Evolutionary conservation across 2,797 vertebrate genomes (phyloP), one percentile per base, ranked within the genome.

Genomic region (Lerista edwardsae): DNA sequence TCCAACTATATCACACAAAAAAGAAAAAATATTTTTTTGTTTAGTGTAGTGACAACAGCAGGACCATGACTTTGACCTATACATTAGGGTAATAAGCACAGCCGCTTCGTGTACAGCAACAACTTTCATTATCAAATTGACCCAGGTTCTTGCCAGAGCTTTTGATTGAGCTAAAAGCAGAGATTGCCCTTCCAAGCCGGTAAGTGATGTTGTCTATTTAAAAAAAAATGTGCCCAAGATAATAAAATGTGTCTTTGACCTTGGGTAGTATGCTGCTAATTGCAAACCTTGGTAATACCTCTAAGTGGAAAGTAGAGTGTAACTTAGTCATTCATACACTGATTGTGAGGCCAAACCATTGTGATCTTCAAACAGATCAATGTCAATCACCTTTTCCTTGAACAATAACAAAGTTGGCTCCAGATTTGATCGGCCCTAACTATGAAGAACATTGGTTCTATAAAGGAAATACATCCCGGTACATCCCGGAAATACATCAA

Each of bases 51-150:
- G 51, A 83, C 27, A 68, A 68, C 12, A 41, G 36, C 64, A 83
- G 62, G 64, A 27, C 25, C 34, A 41, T 67, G 73, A 83, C 34
- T 67, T 27, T 76, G 73, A 74, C 57, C 71, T 17, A 44, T 65
- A 76, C 47, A 76, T 76, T 83, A 83, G 61, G 41, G 80, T 75
- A 75, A 82, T 82, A 75, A 74, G 47, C 61, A 75, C 81, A 82
- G 80, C 80, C 51, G 61, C 62, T 69, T 76, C 31, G 25, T 76
- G 55, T 83, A 41, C 59, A 68, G 62, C 25, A 76, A 68, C 34
- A 76, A 59, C 73, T 83, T 83, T 41, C 74, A 76, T 83, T 83
- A 83, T 76, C 73, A 83, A 83, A 83, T 83, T 76, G 64, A 83
- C 74, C 82, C 74, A 83, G 64, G 47, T 68, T 76, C 74, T 67